These are phyloP conservation scores for Apis dorsata DNA, from an alignment of 1,140 invertebrate species.

Conservation along the genomic window DNA sequence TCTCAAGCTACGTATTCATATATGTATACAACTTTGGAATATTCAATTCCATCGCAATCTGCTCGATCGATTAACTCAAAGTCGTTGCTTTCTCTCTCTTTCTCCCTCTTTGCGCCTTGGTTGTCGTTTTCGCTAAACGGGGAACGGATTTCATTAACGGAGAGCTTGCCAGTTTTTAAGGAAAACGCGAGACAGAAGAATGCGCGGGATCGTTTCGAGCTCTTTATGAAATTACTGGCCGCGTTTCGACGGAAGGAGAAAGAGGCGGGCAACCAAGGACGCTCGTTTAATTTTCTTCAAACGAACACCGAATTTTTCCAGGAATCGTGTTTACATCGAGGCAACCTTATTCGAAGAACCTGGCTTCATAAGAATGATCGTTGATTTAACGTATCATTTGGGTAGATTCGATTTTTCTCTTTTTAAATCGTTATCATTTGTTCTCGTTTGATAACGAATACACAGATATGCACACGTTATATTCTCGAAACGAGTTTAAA, in stretches of 20 bases:
- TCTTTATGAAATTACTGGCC: constrained; percentile 38
- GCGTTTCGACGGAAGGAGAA: neutral
- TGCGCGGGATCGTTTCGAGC: neutral
- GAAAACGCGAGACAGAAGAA: constrained; percentile 37
- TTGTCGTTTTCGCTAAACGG: neutral
- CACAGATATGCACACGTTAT: too few relatives aligned
- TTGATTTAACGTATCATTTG: too few relatives aligned
- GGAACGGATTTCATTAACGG: constrained; percentile 56
- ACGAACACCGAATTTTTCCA: neutral
- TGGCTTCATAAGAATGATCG: too few relatives aligned
- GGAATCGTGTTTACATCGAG: neutral
- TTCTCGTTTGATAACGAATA: too few relatives aligned
- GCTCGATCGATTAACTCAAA: constrained; percentile 21
- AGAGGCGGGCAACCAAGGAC: constrained; percentile 12
- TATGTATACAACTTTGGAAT: too few relatives aligned
- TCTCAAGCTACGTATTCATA: too few relatives aligned
- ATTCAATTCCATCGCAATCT: too few relatives aligned
- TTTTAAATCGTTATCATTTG: too few relatives aligned
- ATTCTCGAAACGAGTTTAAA: too few relatives aligned
- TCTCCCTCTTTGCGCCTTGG: neutral
- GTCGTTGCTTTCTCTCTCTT: constrained; percentile 24
- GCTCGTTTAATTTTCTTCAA: constrained; percentile 16
- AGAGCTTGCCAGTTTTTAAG: constrained; percentile 10
- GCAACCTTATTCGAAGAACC: neutral
- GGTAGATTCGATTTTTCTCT: too few relatives aligned